Evolutionary conservation across 2,113 vertebrate species (phyloP), one percentile per base, ranked within the genome.

Genomic region (Malaclemys terrapin): DNA sequence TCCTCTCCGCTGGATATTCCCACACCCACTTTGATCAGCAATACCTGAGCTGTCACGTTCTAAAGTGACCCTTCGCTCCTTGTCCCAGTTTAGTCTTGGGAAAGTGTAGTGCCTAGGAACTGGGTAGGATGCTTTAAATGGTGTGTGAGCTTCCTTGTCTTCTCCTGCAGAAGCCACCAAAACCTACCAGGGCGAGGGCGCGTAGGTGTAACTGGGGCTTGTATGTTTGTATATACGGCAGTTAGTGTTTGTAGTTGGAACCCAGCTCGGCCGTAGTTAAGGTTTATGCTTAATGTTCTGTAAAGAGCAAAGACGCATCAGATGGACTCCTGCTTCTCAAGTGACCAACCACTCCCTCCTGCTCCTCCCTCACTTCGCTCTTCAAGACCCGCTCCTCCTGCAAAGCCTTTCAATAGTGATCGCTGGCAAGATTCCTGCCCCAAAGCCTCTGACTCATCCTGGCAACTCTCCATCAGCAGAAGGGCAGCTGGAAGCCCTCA

Each of bases 161-260:
- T 50, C 6, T 78, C 27, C 62, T 1, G 2, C 42, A 17, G 42
- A 45, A 90, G 56, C 54, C 17, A 8, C 81, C 54, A 47, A 7
- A 69, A 9, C 52, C 45, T 10, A 19, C 13, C 35, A 59, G 57
- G 56, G 59, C 27, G 57, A 4, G 5, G 6, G 8, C 2, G 22
- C 62, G 69, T 0, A 0, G 38, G 4, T 4, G 29, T 56, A 72
- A 54, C 24, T 31, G 57, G 0, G 0, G 17, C 4, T 8, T 45
- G n/a, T 25, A 29, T 1, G 16, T 49, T 50, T 35, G 29, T 53
- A 7, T 45, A 57, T 84, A 35, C 49, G 65, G 24, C 45, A 50
- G 25, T 14, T 38, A 42, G 54, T 6, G 16, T n/a, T 69, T n/a
- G 14, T 19, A 8, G 3, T 35, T n/a, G 62, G 62, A 69, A 19